These are phyloP conservation scores for Penaeus vannamei DNA, from an alignment of 1,140 invertebrate species.

Conservation along the genomic window DNA sequence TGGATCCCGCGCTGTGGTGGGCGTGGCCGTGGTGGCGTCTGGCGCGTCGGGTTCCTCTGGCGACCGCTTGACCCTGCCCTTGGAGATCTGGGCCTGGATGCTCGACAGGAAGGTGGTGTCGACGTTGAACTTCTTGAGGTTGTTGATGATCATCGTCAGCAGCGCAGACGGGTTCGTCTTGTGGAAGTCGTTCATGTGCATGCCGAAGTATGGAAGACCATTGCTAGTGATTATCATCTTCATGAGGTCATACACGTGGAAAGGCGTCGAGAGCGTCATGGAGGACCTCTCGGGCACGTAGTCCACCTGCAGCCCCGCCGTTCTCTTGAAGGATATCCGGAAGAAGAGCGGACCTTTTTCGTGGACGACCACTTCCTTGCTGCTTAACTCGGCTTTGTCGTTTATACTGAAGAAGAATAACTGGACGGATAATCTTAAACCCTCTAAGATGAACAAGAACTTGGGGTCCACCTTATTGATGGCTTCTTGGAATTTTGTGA, in stretches of 20 bases:
- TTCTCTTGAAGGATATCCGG: constrained; percentile 57
- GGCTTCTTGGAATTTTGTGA: constrained; percentile 45
- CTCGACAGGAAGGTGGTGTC: constrained; percentile 64
- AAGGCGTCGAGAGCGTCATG: constrained; percentile 60
- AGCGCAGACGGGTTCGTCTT: constrained; percentile 63
- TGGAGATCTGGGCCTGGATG: constrained; percentile 61
- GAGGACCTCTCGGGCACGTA: constrained; percentile 56
- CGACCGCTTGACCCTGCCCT: constrained; percentile 37
- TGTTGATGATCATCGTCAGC: constrained; percentile 62
- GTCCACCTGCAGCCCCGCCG: constrained; percentile 57
- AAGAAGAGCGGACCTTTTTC: constrained; percentile 66
- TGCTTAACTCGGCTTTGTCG: constrained; percentile 36
- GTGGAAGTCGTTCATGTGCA: constrained; percentile 66
- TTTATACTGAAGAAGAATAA: constrained; percentile 65
- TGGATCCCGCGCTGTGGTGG: neutral
- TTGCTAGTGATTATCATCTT: constrained; percentile 64
- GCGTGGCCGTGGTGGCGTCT: neutral
- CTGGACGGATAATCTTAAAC: constrained; percentile 64
- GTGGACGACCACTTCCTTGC: constrained; percentile 53
- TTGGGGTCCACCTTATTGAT: constrained; percentile 60
- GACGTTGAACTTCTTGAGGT: constrained; percentile 65
- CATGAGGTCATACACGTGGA: constrained; percentile 66
- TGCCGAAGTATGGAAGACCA: constrained; percentile 61
- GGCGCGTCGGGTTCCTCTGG: neutral
- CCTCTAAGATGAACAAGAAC: constrained; percentile 65